These are phyloP conservation scores for Harpagus bidentatus DNA, from an alignment of 2,113 vertebrate genomes.

Conservation along the genomic window DNA sequence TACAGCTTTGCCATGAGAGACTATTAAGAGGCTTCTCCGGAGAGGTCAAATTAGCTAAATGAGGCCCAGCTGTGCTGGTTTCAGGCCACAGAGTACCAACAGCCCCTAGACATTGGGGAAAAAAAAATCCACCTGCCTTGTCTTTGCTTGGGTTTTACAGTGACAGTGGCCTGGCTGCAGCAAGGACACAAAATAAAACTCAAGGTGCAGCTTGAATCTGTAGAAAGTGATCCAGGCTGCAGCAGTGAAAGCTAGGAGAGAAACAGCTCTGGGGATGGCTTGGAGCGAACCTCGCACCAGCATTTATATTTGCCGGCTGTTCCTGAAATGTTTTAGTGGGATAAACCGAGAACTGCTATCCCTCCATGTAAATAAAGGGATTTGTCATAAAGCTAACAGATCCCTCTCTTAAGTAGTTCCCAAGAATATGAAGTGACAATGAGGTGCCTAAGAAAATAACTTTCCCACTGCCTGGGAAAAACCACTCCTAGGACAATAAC, in stretches of 20 bases:
- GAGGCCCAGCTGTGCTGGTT: neutral
- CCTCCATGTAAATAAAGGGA: slow-evolving; percentile 53
- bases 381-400: slow-evolving; percentile 39
- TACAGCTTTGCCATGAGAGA: neutral
- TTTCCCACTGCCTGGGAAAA: slow-evolving; percentile 11
- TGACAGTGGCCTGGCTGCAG: neutral
- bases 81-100: neutral
- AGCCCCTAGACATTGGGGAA: neutral
- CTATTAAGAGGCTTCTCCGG: neutral
- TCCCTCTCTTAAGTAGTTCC: neutral
- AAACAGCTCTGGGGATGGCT: neutral
- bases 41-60: neutral
- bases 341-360: neutral
- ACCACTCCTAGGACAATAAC: neutral
- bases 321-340: neutral
- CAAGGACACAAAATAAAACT: neutral
- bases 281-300: neutral
- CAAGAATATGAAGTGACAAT: slow-evolving; percentile 58
- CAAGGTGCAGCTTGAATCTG: neutral
- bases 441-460: slow-evolving; percentile 53
- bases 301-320: neutral
- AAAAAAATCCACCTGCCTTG: neutral
- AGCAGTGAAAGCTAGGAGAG: neutral
- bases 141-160: neutral
- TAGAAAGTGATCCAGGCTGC: neutral